Evolutionary conservation across 2,797 vertebrate genomes (phyloP).

Genomic region (Sternotherus odoratus): DNA sequence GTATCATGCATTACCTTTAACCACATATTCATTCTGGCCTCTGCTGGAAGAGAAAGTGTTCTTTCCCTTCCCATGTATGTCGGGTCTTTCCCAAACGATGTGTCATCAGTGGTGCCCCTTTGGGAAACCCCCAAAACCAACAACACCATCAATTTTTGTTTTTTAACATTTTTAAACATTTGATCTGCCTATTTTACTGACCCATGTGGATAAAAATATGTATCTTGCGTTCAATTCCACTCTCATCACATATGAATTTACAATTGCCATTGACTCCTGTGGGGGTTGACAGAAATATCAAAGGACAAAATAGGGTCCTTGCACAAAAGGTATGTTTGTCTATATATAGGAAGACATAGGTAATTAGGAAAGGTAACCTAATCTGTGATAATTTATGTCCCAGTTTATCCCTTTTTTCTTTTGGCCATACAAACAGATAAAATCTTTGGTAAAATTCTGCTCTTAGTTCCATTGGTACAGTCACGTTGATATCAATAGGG

Average conservation of each 20-base stretch:
- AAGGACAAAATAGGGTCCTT: background rate
- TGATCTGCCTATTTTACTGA: background rate
- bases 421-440: fast-evolving
- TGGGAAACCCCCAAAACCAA: background rate
- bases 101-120: fast-evolving
- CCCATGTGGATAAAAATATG: background rate
- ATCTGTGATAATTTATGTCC: background rate
- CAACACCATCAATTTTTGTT: background rate
- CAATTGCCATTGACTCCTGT: background rate
- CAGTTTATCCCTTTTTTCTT: background rate
- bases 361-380: background rate
- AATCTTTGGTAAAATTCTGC: fast-evolving
- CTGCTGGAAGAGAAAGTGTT: background rate
- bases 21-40: background rate
- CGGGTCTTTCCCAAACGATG: background rate
- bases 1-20: fast-evolving
- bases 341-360: fast-evolving
- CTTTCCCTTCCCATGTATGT: background rate
- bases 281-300: background rate
- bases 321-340: background rate
- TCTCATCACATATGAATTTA: background rate
- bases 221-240: background rate
- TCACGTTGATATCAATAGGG: background rate
- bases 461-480: background rate
- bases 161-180: background rate